A percentile compares a stretch with the other conserved stretches of the same genome.
These are phyloP conservation scores for Chanos chanos DNA, from an alignment of 2,797 vertebrate genomes.

Conservation along the genomic window DNA sequence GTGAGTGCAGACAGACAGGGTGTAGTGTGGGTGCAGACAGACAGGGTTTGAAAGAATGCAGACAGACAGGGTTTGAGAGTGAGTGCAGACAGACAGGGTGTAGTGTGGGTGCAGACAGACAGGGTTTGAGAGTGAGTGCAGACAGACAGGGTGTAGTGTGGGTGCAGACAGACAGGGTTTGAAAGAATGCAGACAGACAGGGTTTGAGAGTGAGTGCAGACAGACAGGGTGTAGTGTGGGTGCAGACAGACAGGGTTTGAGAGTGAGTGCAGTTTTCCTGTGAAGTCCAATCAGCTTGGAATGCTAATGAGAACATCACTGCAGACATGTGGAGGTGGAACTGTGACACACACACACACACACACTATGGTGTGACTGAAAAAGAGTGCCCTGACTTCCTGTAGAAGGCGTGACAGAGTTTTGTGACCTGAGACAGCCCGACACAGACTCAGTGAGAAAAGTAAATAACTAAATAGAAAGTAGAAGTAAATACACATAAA, in stretches of 20 bases:
- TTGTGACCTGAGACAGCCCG: too few species aligned
- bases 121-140: constrained; percentile 61
- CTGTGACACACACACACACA: constrained; percentile 9
- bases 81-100: too few species aligned
- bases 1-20: constrained; percentile 59
- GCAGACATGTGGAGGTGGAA: constrained; percentile 47
- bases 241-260: constrained; percentile 63
- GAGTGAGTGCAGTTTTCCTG: constrained; percentile 59
- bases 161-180: too few species aligned
- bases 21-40: constrained; percentile 61
- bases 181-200: too few species aligned
- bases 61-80: constrained; percentile 65
- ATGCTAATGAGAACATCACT: constrained; percentile 56
- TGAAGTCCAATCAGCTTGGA: constrained; percentile 56
- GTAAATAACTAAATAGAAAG: too few species aligned
- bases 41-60: too few species aligned
- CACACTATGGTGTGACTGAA: constrained; percentile 10
- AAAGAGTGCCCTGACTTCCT: too few species aligned
- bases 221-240: constrained; percentile 63
- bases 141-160: constrained; percentile 64
- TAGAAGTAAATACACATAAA: too few species aligned
- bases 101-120: too few species aligned
- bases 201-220: constrained; percentile 61
- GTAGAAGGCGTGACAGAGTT: too few species aligned
- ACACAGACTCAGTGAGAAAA: too few species aligned